phyloP scores from a whole-genome alignment of 2,797 vertebrate genomes.

The Crenuchus spilurus region DNA sequence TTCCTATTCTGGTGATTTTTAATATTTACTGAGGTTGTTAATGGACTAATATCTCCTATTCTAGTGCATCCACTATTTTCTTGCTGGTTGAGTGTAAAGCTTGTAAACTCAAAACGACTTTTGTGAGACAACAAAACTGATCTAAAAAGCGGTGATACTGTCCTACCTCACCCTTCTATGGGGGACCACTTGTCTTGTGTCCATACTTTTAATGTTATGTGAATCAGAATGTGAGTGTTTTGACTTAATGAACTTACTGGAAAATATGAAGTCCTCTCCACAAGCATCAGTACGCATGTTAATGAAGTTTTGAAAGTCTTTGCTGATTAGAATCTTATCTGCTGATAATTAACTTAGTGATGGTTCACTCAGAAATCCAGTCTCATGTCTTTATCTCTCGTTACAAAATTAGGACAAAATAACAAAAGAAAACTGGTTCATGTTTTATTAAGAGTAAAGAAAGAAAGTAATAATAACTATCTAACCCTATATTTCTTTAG shows the following conservation, averaged over 20 bases:
- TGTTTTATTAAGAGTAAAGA: background rate
- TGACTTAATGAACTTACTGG: background rate
- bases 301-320: background rate
- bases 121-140: too few species aligned
- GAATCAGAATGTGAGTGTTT: background rate
- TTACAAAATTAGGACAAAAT: background rate
- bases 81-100: too few species aligned
- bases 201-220: background rate
- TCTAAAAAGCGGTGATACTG: too few species aligned
- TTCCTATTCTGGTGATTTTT: too few species aligned
- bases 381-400: constrained; percentile 5
- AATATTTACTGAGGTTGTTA: too few species aligned
- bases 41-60: too few species aligned
- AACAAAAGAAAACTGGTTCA: background rate
- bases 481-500: background rate
- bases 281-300: background rate
- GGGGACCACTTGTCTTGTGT: too few species aligned
- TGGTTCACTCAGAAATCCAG: background rate
- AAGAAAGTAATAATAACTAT: background rate
- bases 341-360: background rate
- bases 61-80: too few species aligned
- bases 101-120: too few species aligned
- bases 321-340: constrained; percentile 21
- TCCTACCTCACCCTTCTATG: too few species aligned
- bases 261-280: background rate